Percentiles rank a stretch among this genome's conserved stretches.
Conservation (phyloP, 2,888 invertebrate species). For the Harpagoxenus sublaevis region DNA sequence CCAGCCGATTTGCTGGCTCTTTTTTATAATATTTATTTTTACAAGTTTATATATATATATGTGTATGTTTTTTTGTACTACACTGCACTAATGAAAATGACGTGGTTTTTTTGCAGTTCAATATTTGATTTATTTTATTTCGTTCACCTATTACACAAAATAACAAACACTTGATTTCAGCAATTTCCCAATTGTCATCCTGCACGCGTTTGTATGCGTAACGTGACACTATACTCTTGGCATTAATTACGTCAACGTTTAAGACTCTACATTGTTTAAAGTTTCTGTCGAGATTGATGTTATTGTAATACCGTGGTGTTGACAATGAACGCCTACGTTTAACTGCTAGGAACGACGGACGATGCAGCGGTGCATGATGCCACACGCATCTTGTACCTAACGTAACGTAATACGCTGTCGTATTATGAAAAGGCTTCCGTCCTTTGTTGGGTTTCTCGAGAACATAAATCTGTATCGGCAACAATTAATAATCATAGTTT, state of each 20-base stretch:
- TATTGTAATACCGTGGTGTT: conserved; percentile 1
- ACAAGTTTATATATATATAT: too few relatives aligned
- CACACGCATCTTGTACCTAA: conserved; percentile 38
- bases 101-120: neutral
- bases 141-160: neutral
- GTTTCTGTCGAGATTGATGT: neutral
- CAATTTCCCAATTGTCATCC: neutral
- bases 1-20: too few relatives aligned
- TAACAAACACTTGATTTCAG: neutral
- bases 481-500: neutral
- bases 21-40: too few relatives aligned
- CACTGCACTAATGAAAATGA: too few relatives aligned
- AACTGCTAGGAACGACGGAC: conserved; percentile 52
- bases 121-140: neutral
- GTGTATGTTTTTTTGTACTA: too few relatives aligned
- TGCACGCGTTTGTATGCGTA: neutral
- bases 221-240: neutral
- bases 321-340: conserved; percentile 16
- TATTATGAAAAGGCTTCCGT: conserved; percentile 69
- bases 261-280: neutral
- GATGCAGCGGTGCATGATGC: conserved; percentile 27
- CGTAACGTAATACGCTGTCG: conserved; percentile 68
- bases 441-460: conserved; percentile 64
- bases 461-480: conserved; percentile 53
- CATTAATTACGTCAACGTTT: neutral